Percentiles rank a stretch among this genome's conserved stretches.
phyloP scores from a whole-genome alignment of 1,140 invertebrate species.

The Helicorthomorpha holstii region DNA sequence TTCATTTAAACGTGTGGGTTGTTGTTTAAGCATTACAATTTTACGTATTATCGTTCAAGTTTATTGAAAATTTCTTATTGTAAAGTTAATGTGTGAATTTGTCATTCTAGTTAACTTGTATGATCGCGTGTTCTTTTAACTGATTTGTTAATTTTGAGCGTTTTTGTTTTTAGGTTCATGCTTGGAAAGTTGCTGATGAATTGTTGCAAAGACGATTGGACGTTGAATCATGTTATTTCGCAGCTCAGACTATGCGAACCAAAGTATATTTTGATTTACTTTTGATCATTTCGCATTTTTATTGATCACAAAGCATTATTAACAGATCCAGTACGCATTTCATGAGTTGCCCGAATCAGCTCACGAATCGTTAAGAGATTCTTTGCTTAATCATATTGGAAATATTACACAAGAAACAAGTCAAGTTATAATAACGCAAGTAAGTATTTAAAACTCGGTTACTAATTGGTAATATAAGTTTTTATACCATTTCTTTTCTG shows the following conservation, averaged over 20 bases:
- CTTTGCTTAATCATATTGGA: slow-evolving; percentile 72
- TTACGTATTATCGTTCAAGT: too few species aligned
- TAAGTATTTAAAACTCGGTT: slow-evolving; percentile 16
- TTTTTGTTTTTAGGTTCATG: slow-evolving; percentile 56
- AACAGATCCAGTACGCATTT: slow-evolving; percentile 60
- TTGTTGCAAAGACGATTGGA: slow-evolving; percentile 69
- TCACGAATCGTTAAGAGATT: slow-evolving; percentile 71
- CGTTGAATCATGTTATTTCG: slow-evolving; percentile 88
- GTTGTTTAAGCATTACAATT: too few species aligned
- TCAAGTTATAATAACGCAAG: slow-evolving; percentile 71
- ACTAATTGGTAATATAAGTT: not conserved
- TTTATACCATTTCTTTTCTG: slow-evolving; percentile 15
- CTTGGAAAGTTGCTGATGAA: slow-evolving; percentile 91
- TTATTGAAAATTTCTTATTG: too few species aligned
- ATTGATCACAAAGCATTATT: not conserved
- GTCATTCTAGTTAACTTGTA: too few species aligned
- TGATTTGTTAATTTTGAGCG: too few species aligned
- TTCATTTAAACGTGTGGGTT: too few species aligned
- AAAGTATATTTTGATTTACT: slow-evolving; percentile 33
- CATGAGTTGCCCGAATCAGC: slow-evolving; percentile 76
- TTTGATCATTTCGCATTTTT: not conserved
- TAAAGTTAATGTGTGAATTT: too few species aligned
- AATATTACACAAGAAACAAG: slow-evolving; percentile 66
- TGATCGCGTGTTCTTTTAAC: too few species aligned
- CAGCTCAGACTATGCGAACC: slow-evolving; percentile 89